Evolutionary conservation across 2,888 invertebrate genomes (phyloP), one percentile per base, ranked within the genome.

Genomic region (Blomia tropicalis): DNA sequence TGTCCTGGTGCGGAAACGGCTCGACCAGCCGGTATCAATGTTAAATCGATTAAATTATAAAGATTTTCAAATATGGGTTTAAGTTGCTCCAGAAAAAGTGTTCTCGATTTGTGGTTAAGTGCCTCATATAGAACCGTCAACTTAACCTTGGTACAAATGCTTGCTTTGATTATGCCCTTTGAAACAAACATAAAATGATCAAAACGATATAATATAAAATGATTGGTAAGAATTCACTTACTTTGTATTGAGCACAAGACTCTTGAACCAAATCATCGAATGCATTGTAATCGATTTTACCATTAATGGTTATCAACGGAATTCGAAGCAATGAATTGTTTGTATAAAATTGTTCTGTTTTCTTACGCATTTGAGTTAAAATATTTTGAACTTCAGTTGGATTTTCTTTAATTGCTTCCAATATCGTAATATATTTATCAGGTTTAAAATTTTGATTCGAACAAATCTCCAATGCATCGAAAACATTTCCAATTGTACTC

Each of bases 111-210:
- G n/a, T 62, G 62, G 27, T 62, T 25, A 4, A 56, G 43, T 30
- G 62, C 11, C 31, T 62, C 62, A 25, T 62, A 62, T 27, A 43
- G 47, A 4, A 62, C 56, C 2, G n/a, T 23, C 17, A 62, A 31
- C 1, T 58, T 36, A 23, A 58, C 32, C n/a, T 56, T 32, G 5
- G 56, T 62, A 23, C 62, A 62, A 19, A 58, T 25, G 14, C 2
- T 7, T 19, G 60, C 17, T n/a, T 47, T 47, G 22, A 31, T 47
- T 7, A 23, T 25, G n/a, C 30, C 30, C 30, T 60, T 11, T 4
- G 14, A 43, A 43, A 58, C 17, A 7, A 7, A 31, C 30, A 32
- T 32, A 22, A 25, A 58, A n/a, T 58, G 19, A 22, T 30, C 19
- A 36, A 36, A 36, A 19, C 3, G 17, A 43, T 22, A 19, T 22